Conservation (phyloP, 2,797 vertebrate species). For the Ispidina picta region DNA sequence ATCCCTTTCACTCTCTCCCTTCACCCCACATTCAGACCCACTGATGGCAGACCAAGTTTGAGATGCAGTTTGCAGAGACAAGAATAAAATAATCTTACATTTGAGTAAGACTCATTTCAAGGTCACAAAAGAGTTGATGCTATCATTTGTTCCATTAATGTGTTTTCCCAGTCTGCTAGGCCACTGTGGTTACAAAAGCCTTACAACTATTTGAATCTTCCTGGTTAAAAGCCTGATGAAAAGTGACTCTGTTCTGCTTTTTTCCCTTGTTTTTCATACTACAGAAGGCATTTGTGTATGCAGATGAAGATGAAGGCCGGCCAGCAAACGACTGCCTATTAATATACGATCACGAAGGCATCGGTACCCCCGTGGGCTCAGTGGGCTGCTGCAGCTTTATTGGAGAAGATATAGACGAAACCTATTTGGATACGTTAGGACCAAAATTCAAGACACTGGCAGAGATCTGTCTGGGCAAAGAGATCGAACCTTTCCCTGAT, state of each 20-base stretch:
- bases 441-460: constrained; percentile 86
- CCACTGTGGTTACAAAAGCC: neutral
- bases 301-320: constrained; percentile 78
- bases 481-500: constrained; percentile 61
- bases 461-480: constrained; percentile 79
- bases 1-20: neutral
- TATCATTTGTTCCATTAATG: neutral
- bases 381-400: constrained; percentile 82
- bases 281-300: constrained; percentile 81
- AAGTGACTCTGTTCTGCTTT: neutral
- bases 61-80: neutral
- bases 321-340: constrained; percentile 80
- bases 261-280: constrained; percentile 14
- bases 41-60: rapidly evolving
- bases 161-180: neutral
- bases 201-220: neutral
- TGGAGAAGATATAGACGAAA: constrained; percentile 79
- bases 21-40: neutral
- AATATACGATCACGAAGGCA: constrained; percentile 83
- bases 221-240: neutral
- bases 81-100: neutral
- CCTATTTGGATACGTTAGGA: constrained; percentile 81
- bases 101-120: neutral
- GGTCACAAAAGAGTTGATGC: neutral
- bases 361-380: constrained; percentile 72